Evolutionary conservation across 2,797 vertebrate species (phyloP).

Genomic region (Cossypha niveicapilla): DNA sequence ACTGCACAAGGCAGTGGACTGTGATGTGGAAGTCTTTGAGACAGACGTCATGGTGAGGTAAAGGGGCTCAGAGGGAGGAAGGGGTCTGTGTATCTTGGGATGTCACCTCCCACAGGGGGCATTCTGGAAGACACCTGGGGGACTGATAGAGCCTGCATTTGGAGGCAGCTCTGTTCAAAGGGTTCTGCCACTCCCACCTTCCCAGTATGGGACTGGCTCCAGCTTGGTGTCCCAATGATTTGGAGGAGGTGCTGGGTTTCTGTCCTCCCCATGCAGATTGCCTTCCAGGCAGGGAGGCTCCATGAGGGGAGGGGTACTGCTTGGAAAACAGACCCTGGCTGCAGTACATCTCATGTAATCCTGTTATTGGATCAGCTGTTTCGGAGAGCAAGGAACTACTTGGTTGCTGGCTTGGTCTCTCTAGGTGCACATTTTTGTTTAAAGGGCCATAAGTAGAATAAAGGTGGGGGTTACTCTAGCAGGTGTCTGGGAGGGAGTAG

Average conservation of each 20-base stretch:
- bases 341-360: background rate
- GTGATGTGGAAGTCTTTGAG: slow-evolving; percentile 85
- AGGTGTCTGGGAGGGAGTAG: background rate
- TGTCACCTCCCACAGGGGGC: background rate
- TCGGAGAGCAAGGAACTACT: background rate
- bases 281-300: background rate
- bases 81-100: background rate
- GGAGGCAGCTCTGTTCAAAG: background rate
- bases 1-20: slow-evolving; percentile 79
- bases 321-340: background rate
- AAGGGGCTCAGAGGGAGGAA: background rate
- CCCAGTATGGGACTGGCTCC: background rate
- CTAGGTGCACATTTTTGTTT: background rate
- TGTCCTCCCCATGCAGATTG: background rate
- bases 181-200: background rate
- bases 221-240: background rate
- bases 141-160: background rate
- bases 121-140: background rate
- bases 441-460: background rate
- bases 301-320: background rate
- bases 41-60: slow-evolving; percentile 94
- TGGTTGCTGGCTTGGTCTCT: background rate
- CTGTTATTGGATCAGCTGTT: background rate
- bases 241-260: background rate
- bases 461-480: background rate